Percentiles rank a stretch among this genome's conserved stretches.
Evolutionary conservation across 92 coral and sea anemone genomes (phyloP).

Genomic region (Phenganax stokvisi): DNA sequence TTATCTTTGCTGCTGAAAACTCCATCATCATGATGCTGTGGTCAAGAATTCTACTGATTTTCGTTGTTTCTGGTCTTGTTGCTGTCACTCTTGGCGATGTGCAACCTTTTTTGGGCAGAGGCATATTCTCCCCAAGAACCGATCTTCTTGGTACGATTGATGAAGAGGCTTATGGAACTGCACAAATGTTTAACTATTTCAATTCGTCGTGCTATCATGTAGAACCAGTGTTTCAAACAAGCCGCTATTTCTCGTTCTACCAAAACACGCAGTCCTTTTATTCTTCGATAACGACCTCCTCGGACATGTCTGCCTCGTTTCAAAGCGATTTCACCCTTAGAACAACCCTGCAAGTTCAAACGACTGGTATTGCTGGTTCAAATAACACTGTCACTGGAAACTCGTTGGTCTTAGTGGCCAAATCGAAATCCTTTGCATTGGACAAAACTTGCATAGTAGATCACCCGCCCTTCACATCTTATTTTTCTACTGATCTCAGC

Average conservation of each 20-base stretch:
- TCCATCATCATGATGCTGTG: too few relatives aligned
- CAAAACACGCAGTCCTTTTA: constrained; percentile 29
- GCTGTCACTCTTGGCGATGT: too few relatives aligned
- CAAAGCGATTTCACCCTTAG: constrained; percentile 22
- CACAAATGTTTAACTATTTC: too few relatives aligned
- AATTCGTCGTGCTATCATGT: too few relatives aligned
- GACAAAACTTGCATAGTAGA: constrained; percentile 1
- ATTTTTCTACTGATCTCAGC: constrained; percentile 15
- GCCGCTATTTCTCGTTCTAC: constrained; percentile 13
- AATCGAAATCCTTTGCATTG: neutral
- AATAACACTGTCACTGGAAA: constrained; percentile 19
- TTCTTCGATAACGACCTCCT: neutral
- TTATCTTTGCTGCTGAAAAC: too few relatives aligned
- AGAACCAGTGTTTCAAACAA: neutral
- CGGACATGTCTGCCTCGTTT: constrained; percentile 9
- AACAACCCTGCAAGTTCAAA: neutral
- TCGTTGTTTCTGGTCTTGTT: too few relatives aligned
- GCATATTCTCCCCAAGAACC: too few relatives aligned
- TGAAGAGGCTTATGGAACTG: too few relatives aligned
- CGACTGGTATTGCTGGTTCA: constrained; percentile 17
- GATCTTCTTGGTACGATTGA: too few relatives aligned
- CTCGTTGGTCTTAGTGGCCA: neutral
- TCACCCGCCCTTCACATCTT: constrained; percentile 2
- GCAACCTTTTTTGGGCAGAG: too few relatives aligned
- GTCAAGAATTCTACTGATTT: too few relatives aligned